Percentiles rank a stretch among this genome's conserved stretches.
These are phyloP conservation scores for Drosophila navojoa DNA, from an alignment of 1,140 invertebrate genomes.

Conservation along the genomic window DNA sequence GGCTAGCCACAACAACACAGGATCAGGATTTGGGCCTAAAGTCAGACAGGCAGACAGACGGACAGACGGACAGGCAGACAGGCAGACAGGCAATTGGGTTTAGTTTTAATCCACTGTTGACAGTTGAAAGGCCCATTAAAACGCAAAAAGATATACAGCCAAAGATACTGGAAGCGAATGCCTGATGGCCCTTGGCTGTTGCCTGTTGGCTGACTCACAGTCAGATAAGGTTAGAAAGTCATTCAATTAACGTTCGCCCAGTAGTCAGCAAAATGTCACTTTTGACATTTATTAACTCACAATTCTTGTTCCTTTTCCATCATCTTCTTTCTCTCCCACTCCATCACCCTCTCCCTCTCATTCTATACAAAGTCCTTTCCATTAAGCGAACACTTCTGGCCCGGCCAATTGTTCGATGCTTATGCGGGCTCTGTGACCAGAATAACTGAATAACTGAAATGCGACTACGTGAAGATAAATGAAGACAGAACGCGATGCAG, in stretches of 20 bases:
- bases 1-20: conserved; percentile 17
- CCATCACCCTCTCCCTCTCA: too few relatives aligned
- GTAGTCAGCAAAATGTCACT: conserved; percentile 56
- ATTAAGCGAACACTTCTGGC: not conserved
- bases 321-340: too few relatives aligned
- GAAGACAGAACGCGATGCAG: not conserved
- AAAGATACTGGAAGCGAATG: not conserved
- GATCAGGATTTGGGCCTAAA: conserved; percentile 1
- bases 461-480: not conserved
- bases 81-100: conserved; percentile 15
- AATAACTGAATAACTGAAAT: not conserved
- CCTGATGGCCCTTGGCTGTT: too few relatives aligned
- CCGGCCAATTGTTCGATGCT: conserved; percentile 2
- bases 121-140: conserved; percentile 61
- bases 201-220: conserved; percentile 30
- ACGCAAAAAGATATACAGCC: conserved; percentile 12
- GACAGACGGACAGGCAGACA: not conserved
- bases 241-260: conserved; percentile 62
- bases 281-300: conserved; percentile 75
- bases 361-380: not conserved
- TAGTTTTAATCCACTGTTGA: conserved; percentile 58
- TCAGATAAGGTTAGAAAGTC: conserved; percentile 54
- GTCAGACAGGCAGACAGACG: not conserved
- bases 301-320: conserved; percentile 49
- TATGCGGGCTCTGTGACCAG: not conserved